Conservation (phyloP, 92 coral and sea anemone genomes). For the Muricea muricata region DNA sequence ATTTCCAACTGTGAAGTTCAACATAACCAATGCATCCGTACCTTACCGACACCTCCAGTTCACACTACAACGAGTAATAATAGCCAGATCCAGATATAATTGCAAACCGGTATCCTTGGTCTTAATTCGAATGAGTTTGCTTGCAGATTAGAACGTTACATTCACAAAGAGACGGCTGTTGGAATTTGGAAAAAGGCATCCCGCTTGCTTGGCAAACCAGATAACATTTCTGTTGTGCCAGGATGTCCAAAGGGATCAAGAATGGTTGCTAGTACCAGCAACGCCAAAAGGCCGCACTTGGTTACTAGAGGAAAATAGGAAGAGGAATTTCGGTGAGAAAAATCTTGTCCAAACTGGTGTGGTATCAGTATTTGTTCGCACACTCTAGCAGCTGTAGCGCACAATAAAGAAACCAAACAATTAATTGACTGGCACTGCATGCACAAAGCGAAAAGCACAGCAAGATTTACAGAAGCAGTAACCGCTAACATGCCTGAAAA, state of each 20-base stretch:
- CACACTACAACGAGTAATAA: neutral
- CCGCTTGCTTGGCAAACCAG: conserved; percentile 26
- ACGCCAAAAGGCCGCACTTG: neutral
- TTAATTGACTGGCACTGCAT: neutral
- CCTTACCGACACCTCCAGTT: neutral
- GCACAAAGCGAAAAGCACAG: neutral
- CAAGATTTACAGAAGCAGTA: neutral
- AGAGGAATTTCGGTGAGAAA: neutral
- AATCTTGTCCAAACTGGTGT: neutral
- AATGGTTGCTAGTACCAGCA: conserved; percentile 45
- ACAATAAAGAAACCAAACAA: neutral
- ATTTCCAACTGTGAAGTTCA: too few species aligned
- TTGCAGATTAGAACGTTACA: neutral
- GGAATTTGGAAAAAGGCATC: conserved; percentile 47
- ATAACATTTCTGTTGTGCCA: conserved; percentile 37
- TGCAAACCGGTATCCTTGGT: neutral
- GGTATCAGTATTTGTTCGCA: neutral
- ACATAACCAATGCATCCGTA: neutral
- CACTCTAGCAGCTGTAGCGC: neutral
- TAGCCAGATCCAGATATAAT: neutral
- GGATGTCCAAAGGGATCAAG: conserved; percentile 49
- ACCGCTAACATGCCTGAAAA: neutral
- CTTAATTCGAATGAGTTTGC: neutral
- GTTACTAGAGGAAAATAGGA: neutral
- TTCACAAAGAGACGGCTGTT: conserved; percentile 21